phyloP scores from a whole-genome alignment of 2,113 vertebrate genomes.

The Orthonyx spaldingii region DNA sequence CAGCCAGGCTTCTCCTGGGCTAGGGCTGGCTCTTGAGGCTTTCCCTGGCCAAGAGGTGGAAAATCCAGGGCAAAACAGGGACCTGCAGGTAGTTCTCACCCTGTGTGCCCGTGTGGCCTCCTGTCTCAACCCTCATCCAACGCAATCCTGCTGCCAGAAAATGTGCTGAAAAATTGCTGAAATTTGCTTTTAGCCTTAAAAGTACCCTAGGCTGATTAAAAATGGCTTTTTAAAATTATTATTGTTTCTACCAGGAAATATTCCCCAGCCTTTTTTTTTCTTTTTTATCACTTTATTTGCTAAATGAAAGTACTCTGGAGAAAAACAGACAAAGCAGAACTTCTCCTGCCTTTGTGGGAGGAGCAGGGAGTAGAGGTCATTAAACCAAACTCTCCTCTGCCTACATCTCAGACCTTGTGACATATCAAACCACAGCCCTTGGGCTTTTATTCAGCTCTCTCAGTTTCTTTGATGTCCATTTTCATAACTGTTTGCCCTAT shows the following conservation, averaged over 20 bases:
- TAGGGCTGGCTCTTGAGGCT: neutral
- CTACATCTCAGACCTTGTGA: neutral
- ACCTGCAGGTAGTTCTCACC: neutral
- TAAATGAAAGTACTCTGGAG: neutral
- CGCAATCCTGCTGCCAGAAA: neutral
- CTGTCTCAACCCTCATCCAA: neutral
- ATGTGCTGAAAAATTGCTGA: neutral
- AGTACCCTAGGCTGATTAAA: neutral
- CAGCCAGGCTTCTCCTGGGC: accelerated
- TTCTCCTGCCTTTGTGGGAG: neutral
- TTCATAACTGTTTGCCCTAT: neutral
- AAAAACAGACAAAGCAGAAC: neutral
- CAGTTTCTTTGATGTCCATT: neutral
- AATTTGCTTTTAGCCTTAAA: neutral
- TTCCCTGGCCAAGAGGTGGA: accelerated
- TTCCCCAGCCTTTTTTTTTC: neutral
- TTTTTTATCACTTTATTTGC: neutral
- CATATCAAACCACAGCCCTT: neutral
- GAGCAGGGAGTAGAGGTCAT: neutral
- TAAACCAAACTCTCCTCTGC: neutral
- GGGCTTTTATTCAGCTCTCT: neutral
- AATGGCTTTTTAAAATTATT: neutral
- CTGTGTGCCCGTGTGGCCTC: accelerated
- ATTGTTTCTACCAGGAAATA: neutral
- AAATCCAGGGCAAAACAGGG: neutral